Conservation (phyloP, 2,113 vertebrate species). For the Eupsittula cactorum region DNA sequence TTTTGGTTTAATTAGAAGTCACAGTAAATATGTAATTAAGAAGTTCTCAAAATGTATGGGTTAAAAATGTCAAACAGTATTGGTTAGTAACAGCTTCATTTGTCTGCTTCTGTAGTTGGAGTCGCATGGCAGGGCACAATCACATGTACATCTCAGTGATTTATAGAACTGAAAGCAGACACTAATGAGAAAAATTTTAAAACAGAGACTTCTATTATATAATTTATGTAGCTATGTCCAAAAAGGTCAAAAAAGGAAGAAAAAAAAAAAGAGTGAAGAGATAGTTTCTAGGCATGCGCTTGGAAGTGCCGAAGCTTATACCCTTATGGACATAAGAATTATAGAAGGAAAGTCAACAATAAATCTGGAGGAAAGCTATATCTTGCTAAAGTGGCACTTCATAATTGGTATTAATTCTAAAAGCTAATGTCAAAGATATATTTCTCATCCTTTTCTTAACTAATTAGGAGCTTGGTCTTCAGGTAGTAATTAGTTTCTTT, state of each 20-base stretch:
- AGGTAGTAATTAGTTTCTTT: background rate
- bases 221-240: background rate
- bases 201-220: conserved; percentile 16
- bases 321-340: background rate
- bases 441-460: background rate
- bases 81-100: conserved; percentile 24
- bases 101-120: background rate
- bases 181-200: conserved; percentile 57
- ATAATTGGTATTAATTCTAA: background rate
- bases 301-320: background rate
- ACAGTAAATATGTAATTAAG: conserved; percentile 20
- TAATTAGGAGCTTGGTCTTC: background rate
- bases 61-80: conserved; percentile 21
- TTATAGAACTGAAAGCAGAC: conserved; percentile 6
- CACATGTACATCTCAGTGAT: background rate
- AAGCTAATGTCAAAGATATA: background rate
- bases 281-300: background rate
- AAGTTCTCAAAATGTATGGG: background rate
- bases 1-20: conserved; percentile 26
- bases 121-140: background rate
- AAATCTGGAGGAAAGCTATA: background rate
- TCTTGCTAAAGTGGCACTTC: background rate
- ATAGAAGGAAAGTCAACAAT: background rate
- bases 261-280: background rate
- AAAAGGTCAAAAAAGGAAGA: background rate